A percentile compares a stretch with the other conserved stretches of the same genome.
These are phyloP conservation scores for Orthonyx spaldingii DNA, from an alignment of 2,113 vertebrate species.

Conservation along the genomic window DNA sequence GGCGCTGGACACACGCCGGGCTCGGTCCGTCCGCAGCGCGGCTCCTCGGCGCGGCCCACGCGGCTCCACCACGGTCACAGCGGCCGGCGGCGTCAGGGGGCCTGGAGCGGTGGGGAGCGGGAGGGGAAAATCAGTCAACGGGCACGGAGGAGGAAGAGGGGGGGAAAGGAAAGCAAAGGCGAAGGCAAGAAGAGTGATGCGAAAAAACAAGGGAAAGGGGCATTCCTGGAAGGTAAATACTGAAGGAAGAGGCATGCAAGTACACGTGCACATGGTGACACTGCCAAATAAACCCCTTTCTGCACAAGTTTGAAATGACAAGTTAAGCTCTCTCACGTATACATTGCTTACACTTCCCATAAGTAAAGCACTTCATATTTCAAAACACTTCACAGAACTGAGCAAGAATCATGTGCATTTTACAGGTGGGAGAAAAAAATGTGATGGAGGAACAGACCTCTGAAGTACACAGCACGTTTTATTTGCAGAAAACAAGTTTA, in stretches of 20 bases:
- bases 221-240: not conserved
- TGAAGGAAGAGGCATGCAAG: not conserved
- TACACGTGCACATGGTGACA: fast-evolving
- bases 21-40: not conserved
- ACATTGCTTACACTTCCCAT: not conserved
- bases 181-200: not conserved
- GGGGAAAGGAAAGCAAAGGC: not conserved
- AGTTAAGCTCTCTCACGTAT: not conserved
- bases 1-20: too few relatives aligned
- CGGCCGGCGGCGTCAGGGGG: constrained; percentile 65
- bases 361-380: not conserved
- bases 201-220: not conserved
- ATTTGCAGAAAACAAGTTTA: not conserved
- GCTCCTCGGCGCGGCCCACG: constrained; percentile 61
- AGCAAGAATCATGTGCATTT: not conserved
- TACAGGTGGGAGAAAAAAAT: not conserved
- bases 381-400: not conserved
- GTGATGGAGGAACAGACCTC: not conserved
- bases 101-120: constrained; percentile 75
- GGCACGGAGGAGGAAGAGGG: not conserved
- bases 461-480: not conserved
- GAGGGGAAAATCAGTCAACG: constrained; percentile 72
- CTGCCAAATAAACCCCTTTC: constrained; percentile 12
- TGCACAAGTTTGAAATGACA: not conserved
- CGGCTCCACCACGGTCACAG: constrained; percentile 65